phyloP scores from a whole-genome alignment of 2,797 vertebrate species.

The Gobio occitaniae region DNA sequence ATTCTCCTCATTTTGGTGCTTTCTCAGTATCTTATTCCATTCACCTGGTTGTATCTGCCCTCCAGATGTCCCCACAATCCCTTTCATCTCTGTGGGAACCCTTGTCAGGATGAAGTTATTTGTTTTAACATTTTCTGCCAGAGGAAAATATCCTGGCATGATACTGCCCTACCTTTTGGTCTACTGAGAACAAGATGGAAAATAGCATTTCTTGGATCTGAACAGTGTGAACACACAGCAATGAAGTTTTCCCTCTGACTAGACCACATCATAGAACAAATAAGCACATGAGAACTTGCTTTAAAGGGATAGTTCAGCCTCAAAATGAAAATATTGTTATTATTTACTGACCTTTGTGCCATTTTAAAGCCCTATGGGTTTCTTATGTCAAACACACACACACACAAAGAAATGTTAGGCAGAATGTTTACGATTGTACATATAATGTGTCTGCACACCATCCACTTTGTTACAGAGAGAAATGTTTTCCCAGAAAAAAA shows the following conservation, averaged over 20 bases:
- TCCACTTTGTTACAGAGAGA: not conserved
- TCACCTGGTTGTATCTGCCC: constrained; percentile 58
- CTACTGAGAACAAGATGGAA: constrained; percentile 41
- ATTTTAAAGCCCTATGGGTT: not conserved
- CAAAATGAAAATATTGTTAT: not conserved
- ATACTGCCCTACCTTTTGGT: constrained; percentile 43
- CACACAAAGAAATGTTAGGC: not conserved
- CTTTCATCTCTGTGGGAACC: constrained; percentile 63
- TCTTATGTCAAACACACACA: not conserved
- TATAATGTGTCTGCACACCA: not conserved
- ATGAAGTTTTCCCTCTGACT: constrained; percentile 17
- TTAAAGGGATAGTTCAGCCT: constrained; percentile 14
- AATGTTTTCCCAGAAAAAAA: no score
- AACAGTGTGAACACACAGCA: constrained; percentile 41
- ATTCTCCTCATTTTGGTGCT: constrained; percentile 34
- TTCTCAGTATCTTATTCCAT: constrained; percentile 50
- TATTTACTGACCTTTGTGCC: no score
- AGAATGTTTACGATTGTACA: not conserved
- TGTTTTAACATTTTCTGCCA: constrained; percentile 62
- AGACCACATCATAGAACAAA: constrained; percentile 34
- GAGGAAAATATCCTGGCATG: constrained; percentile 52
- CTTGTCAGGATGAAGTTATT: constrained; percentile 60
- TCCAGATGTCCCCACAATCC: constrained; percentile 61
- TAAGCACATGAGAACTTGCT: constrained; percentile 13
- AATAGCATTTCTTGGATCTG: constrained; percentile 35